phyloP scores from a whole-genome alignment of 2,888 invertebrate genomes.

The Agrochola macilenta region DNA sequence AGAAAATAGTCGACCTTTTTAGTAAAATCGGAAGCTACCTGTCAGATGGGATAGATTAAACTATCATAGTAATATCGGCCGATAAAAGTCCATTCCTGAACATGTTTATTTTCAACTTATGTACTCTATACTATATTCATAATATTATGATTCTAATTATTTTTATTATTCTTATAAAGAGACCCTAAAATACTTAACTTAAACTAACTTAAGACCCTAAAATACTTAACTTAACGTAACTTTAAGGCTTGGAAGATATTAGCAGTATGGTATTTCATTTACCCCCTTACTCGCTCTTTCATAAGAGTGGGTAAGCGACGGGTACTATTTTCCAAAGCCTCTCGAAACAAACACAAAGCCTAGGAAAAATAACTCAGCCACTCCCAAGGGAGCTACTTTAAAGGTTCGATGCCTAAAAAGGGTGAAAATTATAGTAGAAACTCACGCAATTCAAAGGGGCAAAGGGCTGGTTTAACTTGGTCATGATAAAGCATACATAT shows the following conservation, averaged over 20 bases:
- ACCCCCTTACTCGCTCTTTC: not conserved
- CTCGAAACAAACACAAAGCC: constrained; percentile 2
- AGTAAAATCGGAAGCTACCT: not conserved
- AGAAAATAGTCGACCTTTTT: not conserved
- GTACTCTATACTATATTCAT: too few relatives aligned
- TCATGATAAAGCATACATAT: constrained; percentile 1
- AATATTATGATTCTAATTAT: too few relatives aligned
- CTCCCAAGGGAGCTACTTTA: constrained; percentile 8
- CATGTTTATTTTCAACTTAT: not conserved
- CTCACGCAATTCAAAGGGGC: constrained; percentile 39
- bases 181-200: too few relatives aligned
- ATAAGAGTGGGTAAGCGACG: not conserved
- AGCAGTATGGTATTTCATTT: not conserved
- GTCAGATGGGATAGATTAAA: not conserved
- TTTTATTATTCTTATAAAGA: too few relatives aligned
- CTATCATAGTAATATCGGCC: not conserved
- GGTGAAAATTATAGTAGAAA: constrained; percentile 27
- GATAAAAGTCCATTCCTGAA: not conserved
- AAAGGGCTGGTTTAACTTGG: not conserved
- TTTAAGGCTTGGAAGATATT: not conserved
- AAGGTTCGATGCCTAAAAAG: constrained; percentile 2
- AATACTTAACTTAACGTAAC: too few relatives aligned
- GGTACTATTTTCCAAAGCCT: not conserved
- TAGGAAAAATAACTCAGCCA: constrained; percentile 7
- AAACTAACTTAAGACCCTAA: too few relatives aligned